Evolutionary conservation across 1,140 invertebrate species (phyloP).

Genomic region (Leguminivora glycinivorella): DNA sequence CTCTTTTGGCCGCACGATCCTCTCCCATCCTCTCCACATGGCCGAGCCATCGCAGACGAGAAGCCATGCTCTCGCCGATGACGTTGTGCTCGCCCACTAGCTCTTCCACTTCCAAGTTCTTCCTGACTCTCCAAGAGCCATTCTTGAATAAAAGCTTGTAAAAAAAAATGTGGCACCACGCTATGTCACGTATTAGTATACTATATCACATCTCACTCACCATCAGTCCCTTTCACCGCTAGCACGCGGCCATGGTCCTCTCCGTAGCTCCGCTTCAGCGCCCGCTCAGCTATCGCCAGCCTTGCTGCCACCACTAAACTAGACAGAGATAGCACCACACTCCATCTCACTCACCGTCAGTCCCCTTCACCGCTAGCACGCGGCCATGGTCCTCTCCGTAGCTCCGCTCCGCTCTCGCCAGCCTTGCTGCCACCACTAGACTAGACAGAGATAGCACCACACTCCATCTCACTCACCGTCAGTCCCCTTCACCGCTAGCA

Average conservation of each 20-base stretch:
- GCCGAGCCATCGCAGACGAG: no score
- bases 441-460: conserved; percentile 81
- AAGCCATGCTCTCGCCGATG: no score
- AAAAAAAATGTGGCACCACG: no score
- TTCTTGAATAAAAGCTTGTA: no score
- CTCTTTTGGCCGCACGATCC: no score
- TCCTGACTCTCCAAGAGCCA: no score
- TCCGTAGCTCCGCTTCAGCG: conserved; percentile 87
- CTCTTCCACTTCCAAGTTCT: no score
- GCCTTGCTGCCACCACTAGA: conserved; percentile 82
- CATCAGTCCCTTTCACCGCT: conserved; percentile 83
- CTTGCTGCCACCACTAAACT: conserved; percentile 84
- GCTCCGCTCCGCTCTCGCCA: conserved; percentile 83
- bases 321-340: no score
- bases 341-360: conserved; percentile 77
- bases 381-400: conserved; percentile 87
- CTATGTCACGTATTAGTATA: no score
- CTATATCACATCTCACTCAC: no score
- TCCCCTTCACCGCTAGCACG: conserved; percentile 84
- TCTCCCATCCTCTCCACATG: no score
- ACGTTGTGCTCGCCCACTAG: no score
- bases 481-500: conserved; percentile 84
- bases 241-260: conserved; percentile 84
- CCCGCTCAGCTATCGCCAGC: conserved; percentile 83
- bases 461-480: conserved; percentile 61